These are phyloP conservation scores for Zaprionus ornatus DNA, from an alignment of 1,140 invertebrate species.

Conservation along the genomic window DNA sequence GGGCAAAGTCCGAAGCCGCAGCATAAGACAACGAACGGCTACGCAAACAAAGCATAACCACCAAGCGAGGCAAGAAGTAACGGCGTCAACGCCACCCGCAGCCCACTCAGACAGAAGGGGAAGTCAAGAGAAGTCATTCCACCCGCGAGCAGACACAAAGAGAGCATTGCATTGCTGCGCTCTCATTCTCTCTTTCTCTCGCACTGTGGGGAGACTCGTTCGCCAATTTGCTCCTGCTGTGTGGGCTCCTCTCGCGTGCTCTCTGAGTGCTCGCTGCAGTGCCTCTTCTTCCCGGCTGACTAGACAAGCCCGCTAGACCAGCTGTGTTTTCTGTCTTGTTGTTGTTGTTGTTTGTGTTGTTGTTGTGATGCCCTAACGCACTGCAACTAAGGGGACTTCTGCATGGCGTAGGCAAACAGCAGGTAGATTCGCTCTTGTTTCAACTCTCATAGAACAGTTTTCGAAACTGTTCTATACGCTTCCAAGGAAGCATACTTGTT, in stretches of 20 bases:
- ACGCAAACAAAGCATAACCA: conserved; percentile 57
- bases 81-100: conserved; percentile 20
- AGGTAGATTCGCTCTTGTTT: not conserved
- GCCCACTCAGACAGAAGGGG: conserved; percentile 23
- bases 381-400: not conserved
- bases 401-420: not conserved
- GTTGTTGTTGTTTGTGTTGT: conserved; percentile 21
- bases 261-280: conserved; percentile 22
- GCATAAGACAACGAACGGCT: conserved; percentile 24
- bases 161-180: conserved; percentile 5
- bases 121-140: conserved; percentile 40
- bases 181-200: not conserved
- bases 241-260: not conserved
- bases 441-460: not conserved
- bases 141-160: conserved; percentile 37
- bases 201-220: conserved; percentile 15
- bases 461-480: conserved; percentile 1
- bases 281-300: conserved; percentile 34
- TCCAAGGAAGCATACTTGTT: too few species aligned
- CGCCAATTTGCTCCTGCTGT: conserved; percentile 14
- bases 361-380: conserved; percentile 18
- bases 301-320: conserved; percentile 69
- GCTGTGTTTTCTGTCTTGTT: conserved; percentile 27
- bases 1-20: conserved; percentile 32
- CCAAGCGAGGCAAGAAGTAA: conserved; percentile 34